Percentiles rank a stretch among this genome's conserved stretches.
phyloP scores from a whole-genome alignment of 2,888 invertebrate species.

The Drosophila antonietae region DNA sequence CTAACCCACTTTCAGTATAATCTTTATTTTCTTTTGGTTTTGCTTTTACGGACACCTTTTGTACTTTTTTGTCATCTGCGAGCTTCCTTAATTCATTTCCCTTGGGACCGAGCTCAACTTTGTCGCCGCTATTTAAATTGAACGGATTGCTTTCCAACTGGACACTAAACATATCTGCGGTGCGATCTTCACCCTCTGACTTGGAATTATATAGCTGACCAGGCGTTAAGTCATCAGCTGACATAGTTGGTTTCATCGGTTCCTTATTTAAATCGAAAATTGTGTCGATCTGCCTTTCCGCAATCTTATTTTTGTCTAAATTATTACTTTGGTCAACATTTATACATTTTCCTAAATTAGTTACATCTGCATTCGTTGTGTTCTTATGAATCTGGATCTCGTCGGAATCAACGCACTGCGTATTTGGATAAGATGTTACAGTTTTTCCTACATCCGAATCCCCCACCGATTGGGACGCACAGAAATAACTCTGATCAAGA shows the following conservation, averaged over 20 bases:
- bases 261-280: not conserved
- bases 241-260: not conserved
- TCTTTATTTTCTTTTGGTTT: not conserved
- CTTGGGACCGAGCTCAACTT: not conserved
- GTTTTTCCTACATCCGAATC: not conserved
- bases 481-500: not conserved
- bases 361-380: not conserved
- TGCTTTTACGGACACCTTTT: not conserved
- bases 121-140: not conserved
- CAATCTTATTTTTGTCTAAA: not conserved
- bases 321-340: not conserved
- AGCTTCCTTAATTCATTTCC: not conserved
- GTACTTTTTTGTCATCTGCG: not conserved
- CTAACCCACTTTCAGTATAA: not conserved
- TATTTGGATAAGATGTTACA: not conserved
- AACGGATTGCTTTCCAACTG: not conserved
- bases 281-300: not conserved
- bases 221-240: constrained; percentile 4
- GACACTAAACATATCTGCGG: not conserved
- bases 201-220: constrained; percentile 14
- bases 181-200: constrained; percentile 13
- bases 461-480: not conserved
- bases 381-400: not conserved
- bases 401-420: not conserved
- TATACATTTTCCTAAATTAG: not conserved